Conservation (phyloP, 2,888 invertebrate species). For the Frankliniella intonsa region DNA sequence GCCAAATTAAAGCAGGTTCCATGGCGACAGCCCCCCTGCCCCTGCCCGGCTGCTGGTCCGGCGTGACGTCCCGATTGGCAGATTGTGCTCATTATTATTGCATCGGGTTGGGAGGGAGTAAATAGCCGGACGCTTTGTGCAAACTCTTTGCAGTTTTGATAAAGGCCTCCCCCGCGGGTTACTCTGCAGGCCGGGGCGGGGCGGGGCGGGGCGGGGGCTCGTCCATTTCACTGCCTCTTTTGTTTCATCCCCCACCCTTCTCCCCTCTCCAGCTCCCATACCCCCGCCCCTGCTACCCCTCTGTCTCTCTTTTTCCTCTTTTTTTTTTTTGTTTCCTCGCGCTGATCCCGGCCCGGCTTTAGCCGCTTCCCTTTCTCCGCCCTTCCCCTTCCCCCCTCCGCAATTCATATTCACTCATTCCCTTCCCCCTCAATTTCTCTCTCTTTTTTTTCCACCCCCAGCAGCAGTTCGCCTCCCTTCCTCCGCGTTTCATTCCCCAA, state of each 20-base stretch:
- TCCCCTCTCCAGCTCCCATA: too few relatives aligned
- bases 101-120: background rate
- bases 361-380: background rate
- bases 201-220: background rate
- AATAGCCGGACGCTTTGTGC: background rate
- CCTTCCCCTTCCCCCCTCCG: background rate
- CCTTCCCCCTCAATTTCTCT: background rate
- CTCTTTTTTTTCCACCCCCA: too few relatives aligned
- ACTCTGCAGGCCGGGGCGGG: background rate
- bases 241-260: background rate
- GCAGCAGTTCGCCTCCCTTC: too few relatives aligned
- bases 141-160: constrained; percentile 17
- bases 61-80: background rate
- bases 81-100: background rate
- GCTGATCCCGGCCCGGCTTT: background rate
- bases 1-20: too few relatives aligned
- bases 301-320: background rate
- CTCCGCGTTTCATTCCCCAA: too few relatives aligned
- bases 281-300: too few relatives aligned
- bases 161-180: background rate
- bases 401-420: constrained; percentile 1
- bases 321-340: constrained; percentile 4
- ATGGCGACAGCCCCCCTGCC: too few relatives aligned
- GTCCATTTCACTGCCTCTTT: constrained; percentile 4
- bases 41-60: too few relatives aligned